These are phyloP conservation scores for Brienomyrus brachyistius DNA, from an alignment of 2,113 vertebrate species.

Conservation along the genomic window DNA sequence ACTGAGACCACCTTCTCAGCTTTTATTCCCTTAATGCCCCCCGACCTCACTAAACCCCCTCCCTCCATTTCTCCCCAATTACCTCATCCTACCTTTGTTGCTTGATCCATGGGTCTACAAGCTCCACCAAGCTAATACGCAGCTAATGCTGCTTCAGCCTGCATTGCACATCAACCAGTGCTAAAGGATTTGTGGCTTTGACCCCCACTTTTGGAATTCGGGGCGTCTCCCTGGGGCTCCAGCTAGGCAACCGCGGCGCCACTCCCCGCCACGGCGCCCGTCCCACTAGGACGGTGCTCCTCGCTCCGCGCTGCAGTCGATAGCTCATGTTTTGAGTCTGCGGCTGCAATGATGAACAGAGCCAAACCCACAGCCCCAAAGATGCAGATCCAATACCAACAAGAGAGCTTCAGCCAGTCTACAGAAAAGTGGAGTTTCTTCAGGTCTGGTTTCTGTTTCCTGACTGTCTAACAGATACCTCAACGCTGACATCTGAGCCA, in stretches of 20 bases:
- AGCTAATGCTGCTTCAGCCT: neutral
- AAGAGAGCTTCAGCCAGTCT: neutral
- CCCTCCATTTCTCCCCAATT: neutral
- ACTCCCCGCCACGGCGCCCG: neutral
- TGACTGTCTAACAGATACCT: neutral
- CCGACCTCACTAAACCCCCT: neutral
- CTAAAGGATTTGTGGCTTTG: neutral
- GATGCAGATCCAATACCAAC: neutral
- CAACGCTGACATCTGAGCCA: neutral
- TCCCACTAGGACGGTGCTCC: neutral
- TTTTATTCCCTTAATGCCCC: neutral
- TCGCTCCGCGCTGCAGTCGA: neutral
- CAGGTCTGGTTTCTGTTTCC: neutral
- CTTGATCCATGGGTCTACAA: neutral
- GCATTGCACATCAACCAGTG: neutral
- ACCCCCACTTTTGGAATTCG: neutral
- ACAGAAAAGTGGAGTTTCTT: neutral
- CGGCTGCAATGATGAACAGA: neutral
- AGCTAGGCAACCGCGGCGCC: neutral
- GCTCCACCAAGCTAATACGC: neutral
- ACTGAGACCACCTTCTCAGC: neutral
- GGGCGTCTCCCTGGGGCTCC: neutral
- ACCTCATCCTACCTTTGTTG: neutral
- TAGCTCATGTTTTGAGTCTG: slow-evolving; percentile 3
- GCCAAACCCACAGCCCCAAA: neutral